Base-by-base conservation (phyloP, 2,113 vertebrate species). In the Hystrix cristata region DNA sequence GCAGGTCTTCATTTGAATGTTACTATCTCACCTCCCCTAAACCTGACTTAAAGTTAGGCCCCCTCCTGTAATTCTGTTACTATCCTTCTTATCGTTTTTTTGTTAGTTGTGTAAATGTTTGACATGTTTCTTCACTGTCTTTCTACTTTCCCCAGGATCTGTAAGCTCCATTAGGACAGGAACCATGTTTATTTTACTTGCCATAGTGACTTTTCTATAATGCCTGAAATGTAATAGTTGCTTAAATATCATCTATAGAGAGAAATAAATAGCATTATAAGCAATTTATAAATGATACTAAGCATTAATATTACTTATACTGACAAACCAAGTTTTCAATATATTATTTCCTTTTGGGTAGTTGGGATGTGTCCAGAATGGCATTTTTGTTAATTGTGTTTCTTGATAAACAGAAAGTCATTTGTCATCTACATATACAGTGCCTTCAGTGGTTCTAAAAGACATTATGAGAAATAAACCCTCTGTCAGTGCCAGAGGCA, bases 11-110 rank as follows among this genome's bases (percentile, higher is more conserved):
- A 12, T 6, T 48, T 71, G 57, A 83, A 43, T 3, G 3, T 46
- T 46, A 18, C 31, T 59, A 34, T 38, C 62, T 82, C 19, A 38
- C 55, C 8, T 60, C 65, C 34, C n/a, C 13, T 55, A n/a, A 15
- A 0, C 27, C 46, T 78, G 23, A 62, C 65, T 3, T 29, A 43
- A 82, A 29, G 7, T 60, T 64, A 51, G 29, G 8, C 10, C 43
- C 0, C 0, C 48, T 69, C 31, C 34, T 69, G 5, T 46, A 10
- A 72, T 2, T 55, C 64, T 34, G 0, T 46, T 23, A 12, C n/a
- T 83, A 0, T n/a, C 59, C 83, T 86, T 74, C 6, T 31, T 84
- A 25, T 7, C 7, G 34, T 31, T 87, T 65, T 82, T 21, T 6
- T 12, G 87, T 92, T 43, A 2, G 38, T 23, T 46, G 8, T 29